phyloP scores from a whole-genome alignment of 2,797 vertebrate species.

The Sebastiscus albofasciatus region DNA sequence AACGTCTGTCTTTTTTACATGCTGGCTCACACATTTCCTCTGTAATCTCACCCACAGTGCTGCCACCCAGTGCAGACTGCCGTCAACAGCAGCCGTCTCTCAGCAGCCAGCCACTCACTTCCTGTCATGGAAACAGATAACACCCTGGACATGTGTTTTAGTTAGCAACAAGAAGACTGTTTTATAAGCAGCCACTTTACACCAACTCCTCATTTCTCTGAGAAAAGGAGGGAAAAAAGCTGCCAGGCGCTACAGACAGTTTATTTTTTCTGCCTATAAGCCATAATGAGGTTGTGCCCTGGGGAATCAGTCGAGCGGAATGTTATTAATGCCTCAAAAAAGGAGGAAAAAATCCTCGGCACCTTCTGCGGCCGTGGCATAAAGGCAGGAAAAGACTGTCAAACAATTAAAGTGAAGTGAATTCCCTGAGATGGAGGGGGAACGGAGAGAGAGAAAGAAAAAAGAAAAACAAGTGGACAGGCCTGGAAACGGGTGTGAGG shows the following conservation, averaged over 20 bases:
- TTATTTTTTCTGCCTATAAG: slow-evolving; percentile 79
- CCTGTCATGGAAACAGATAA: slow-evolving; percentile 51
- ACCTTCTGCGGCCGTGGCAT: slow-evolving; percentile 79
- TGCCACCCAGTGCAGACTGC: slow-evolving; percentile 69
- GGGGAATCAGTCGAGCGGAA: slow-evolving; percentile 82
- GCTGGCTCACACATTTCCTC: not conserved
- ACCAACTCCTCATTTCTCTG: slow-evolving; percentile 56
- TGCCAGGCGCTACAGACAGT: slow-evolving; percentile 66
- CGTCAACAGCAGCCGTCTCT: slow-evolving; percentile 58
- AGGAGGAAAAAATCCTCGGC: slow-evolving; percentile 62
- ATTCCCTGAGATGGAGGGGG: slow-evolving; percentile 81
- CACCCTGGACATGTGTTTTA: slow-evolving; percentile 62
- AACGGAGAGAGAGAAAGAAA: not conserved
- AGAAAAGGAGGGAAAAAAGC: slow-evolving; percentile 50
- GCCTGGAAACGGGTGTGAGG: slow-evolving; percentile 32
- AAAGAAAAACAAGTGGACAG: slow-evolving; percentile 61
- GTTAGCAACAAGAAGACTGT: slow-evolving; percentile 52
- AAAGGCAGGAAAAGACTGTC: slow-evolving; percentile 88
- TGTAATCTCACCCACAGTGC: slow-evolving; percentile 60
- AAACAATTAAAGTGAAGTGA: slow-evolving; percentile 87
- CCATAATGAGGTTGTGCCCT: slow-evolving; percentile 85
- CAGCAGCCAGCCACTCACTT: slow-evolving; percentile 21
- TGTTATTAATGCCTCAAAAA: slow-evolving; percentile 86
- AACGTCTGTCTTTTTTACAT: not conserved
- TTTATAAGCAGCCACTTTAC: slow-evolving; percentile 58